Base-by-base conservation (phyloP, 2,113 vertebrate genomes). In the Pogonocichla stellata region DNA sequence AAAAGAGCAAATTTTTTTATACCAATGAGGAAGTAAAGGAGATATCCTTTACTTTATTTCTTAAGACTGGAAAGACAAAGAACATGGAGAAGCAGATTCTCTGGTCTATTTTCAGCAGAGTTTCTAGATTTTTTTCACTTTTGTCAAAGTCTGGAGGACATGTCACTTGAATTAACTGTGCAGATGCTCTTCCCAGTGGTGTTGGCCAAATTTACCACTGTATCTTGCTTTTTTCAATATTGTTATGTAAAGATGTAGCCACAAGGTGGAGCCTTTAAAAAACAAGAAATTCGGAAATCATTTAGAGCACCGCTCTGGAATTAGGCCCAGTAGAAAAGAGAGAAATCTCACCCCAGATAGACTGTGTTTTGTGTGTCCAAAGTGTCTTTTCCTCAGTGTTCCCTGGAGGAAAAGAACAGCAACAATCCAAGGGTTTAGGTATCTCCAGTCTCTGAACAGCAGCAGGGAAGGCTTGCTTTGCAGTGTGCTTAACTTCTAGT, bases 231-330 rank as follows among this genome's bases (percentile, higher is more conserved):
- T 51, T 47, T 65, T 11, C 64, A 71, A 11, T 60, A 3, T 42
- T 47, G 10, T 53, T 65, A 31, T n/a, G 12, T 38, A 43, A 57
- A 66, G 61, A 40, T 66, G 9, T n/a, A 90, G 71, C 95, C 96
- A 88, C 92, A 71, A 86, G 94, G 51, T 95, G 96, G 94, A 92
- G 94, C 71, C 50, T 92, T 92, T 60, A 66, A 90, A 80, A 74
- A 86, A 64, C 34, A 38, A 70, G 79, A 92, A 80, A 56, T 64
- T 40, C 40, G 38, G 33, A 33, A 77, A 81, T 40, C 5, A 10
- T 34, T 61, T 82, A 5, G 40, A 28, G 20, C 2, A 0, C 14
- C 18, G 12, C 43, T 79, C 36, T 67, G 62, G 50, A 89, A 54
- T 86, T 74, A 58, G 31, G 38, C 42, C 16, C 66, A 72, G n/a